Conservation (phyloP, 2,888 invertebrate species). For the Lomographa bimaculata region DNA sequence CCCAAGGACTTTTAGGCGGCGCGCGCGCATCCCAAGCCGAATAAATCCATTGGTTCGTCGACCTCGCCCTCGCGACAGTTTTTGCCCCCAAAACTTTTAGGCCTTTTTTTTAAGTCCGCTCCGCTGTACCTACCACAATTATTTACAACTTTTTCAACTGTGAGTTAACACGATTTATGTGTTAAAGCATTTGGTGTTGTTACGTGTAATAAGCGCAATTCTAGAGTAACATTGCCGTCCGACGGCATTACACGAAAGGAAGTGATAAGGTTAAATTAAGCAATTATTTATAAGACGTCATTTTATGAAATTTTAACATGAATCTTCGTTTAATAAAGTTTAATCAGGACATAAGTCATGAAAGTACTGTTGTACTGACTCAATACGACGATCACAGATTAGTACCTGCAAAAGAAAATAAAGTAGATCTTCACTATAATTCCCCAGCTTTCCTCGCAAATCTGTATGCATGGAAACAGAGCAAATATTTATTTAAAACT, state of each 20-base stretch:
- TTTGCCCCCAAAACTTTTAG: constrained; percentile 69
- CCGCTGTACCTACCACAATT: constrained; percentile 67
- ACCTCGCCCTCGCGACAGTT: constrained; percentile 70
- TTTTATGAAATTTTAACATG: too few species aligned
- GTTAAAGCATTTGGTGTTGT: constrained; percentile 56
- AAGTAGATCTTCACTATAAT: too few species aligned
- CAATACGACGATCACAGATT: too few species aligned
- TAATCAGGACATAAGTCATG: too few species aligned
- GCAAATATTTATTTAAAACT: constrained; percentile 14
- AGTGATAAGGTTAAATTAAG: constrained; percentile 9
- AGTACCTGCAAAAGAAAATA: too few species aligned
- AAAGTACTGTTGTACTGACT: too few species aligned
- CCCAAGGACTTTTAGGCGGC: constrained; percentile 54
- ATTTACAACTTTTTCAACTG: constrained; percentile 74
- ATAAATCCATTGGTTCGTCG: constrained; percentile 69
- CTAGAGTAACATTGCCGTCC: constrained; percentile 12
- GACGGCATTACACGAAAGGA: constrained; percentile 2
- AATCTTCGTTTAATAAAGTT: too few species aligned
- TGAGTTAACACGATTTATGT: constrained; percentile 63
- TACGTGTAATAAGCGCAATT: constrained; percentile 36
- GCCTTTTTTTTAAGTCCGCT: constrained; percentile 51
- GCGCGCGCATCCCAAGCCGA: constrained; percentile 47
- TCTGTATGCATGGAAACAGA: neutral
- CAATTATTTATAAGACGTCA: constrained; percentile 10
- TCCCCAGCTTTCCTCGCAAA: too few species aligned